Base-by-base conservation (phyloP, 1,140 invertebrate genomes). In the Pachypeltis micranthus region DNA sequence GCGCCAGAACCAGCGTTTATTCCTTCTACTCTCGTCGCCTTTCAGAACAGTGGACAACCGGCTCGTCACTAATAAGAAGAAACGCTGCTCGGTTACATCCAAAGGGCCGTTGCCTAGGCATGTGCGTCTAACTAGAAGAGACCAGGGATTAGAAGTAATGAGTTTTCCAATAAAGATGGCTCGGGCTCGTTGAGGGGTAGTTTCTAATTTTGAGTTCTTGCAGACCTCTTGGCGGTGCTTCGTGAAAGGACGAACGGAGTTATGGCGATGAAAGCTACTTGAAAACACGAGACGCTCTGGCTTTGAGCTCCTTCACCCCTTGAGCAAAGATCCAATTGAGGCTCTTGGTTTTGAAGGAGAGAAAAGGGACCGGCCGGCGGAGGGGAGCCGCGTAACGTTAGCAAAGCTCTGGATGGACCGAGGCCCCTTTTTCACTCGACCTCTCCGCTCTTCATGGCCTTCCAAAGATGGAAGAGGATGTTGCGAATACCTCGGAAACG, bases 231-330 rank as follows among this genome's bases (percentile, higher is more conserved):
- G n/a, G n/a, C 31, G 31, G 7, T 7, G 16, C 7, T 7, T 39
- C 16, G 31, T 10, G 23, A 10, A 51, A 4, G 19, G 47, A 10
- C 21, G 12, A 10, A 16, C 31, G 7, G 47, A 51, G 47, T 51
- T 51, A 51, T 51, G 47, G 47, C 47, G 47, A 51, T 51, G 47
- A 51, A 51, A 51, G 47, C 47, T 51, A 51, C 47, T 51, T 51
- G 47, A 51, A 51, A 51, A 51, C 47, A 21, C 4, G 19, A 51
- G 21, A 51, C 12, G 47, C 7, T 10, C 7, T 7, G 31, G 31
- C 47, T 51, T 51, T 51, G 47, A 51, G 19, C 7, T 21, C 47
- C 19, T 51, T 21, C 12, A 51, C 7, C 47, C 47, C 47, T 51
- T 51, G 47, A 51, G 47, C 19, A 51, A 51, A 51, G 47, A 51